phyloP scores from a whole-genome alignment of 1,140 invertebrate genomes.

The Homarus americanus region DNA sequence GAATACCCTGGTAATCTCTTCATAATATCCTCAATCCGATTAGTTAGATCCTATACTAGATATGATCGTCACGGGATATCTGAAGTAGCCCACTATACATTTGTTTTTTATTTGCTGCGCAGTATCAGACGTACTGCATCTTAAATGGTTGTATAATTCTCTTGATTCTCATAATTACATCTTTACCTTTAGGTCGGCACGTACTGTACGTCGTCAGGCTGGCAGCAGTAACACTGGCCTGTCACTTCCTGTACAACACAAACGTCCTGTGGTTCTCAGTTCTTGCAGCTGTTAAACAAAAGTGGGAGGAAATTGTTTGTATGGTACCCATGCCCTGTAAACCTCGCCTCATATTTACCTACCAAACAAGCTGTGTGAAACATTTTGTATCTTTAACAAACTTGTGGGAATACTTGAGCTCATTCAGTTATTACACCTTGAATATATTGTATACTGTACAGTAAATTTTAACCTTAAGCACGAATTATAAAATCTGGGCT shows the following conservation, averaged over 20 bases:
- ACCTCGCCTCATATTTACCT: neutral
- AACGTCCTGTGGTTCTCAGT: neutral
- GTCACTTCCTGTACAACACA: neutral
- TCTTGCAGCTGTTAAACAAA: neutral
- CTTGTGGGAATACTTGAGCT: no score
- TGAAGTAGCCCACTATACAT: no score
- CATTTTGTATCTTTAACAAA: neutral
- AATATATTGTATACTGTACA: no score
- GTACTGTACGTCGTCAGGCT: no score
- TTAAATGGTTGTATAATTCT: no score
- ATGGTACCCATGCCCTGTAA: neutral
- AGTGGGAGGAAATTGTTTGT: neutral
- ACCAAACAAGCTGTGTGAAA: neutral
- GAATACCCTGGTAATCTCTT: neutral
- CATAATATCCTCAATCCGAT: constrained; percentile 1
- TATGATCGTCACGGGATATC: neutral
- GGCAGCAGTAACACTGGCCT: neutral
- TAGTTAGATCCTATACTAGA: neutral
- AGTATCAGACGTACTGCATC: no score
- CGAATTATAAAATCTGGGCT: no score
- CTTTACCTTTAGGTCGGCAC: no score
- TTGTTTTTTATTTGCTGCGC: no score
- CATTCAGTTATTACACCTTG: no score
- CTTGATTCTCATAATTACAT: no score
- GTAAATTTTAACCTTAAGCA: no score